Evolutionary conservation across 2,113 vertebrate genomes (phyloP).

Genomic region (Corythornis vintsioides): DNA sequence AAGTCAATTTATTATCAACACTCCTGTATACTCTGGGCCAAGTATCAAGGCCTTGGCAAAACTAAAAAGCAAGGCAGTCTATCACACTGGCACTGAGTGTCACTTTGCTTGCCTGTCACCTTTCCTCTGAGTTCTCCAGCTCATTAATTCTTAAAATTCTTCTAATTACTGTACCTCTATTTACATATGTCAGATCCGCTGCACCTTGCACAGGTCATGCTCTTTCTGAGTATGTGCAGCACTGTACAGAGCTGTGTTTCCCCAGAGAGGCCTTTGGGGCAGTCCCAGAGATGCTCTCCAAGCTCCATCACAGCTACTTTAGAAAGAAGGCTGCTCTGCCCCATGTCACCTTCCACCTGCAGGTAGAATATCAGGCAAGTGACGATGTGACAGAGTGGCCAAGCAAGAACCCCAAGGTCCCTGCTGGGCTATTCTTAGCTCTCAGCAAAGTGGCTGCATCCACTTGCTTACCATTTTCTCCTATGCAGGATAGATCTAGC

Average conservation of each 20-base stretch:
- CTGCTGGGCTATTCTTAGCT: not conserved
- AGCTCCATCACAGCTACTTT: not conserved
- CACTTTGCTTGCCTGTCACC: not conserved
- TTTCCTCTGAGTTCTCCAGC: not conserved
- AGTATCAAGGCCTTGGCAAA: not conserved
- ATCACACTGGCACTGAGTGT: not conserved
- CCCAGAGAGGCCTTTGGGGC: not conserved
- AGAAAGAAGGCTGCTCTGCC: not conserved
- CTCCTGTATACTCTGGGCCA: not conserved
- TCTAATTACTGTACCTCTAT: not conserved
- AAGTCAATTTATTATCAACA: slow-evolving; percentile 14
- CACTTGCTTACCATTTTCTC: not conserved
- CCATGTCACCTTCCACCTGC: not conserved
- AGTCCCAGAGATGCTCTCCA: not conserved
- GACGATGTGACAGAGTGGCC: not conserved
- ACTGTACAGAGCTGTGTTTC: not conserved
- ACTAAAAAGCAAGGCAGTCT: not conserved
- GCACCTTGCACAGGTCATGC: accelerated
- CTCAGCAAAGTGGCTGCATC: not conserved
- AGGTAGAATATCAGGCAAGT: not conserved
- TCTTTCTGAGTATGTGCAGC: not conserved
- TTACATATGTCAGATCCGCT: not conserved
- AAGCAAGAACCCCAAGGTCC: not conserved
- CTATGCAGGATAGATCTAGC: not conserved
- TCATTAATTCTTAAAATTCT: not conserved